A percentile compares a stretch with the other conserved stretches of the same genome.
These are phyloP conservation scores for Exaiptasia diaphana DNA, from an alignment of 64 coral and sea anemone genomes.

Conservation along the genomic window DNA sequence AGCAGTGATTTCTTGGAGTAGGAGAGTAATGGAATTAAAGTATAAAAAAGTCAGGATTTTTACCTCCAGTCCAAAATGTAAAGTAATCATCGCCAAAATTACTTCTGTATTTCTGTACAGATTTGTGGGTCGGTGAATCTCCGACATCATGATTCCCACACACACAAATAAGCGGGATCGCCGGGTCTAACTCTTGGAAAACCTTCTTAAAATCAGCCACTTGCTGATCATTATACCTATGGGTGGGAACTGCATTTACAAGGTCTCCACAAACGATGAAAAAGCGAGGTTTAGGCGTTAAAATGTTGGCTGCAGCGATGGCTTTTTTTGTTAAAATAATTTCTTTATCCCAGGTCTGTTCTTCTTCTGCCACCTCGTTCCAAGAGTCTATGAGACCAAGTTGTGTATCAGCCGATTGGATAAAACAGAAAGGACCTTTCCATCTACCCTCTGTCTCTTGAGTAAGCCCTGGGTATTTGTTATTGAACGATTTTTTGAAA, in stretches of 20 bases:
- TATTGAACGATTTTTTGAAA: conserved; percentile 49
- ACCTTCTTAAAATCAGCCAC: conserved; percentile 83
- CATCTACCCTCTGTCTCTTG: conserved; percentile 83
- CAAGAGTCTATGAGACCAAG: conserved; percentile 93
- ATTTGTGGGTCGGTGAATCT: conserved; percentile 68
- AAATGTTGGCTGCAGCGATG: conserved; percentile 67
- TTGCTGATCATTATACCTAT: conserved; percentile 77
- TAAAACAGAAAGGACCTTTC: conserved; percentile 89
- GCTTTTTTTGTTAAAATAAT: conserved; percentile 80
- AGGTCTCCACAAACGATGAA: conserved; percentile 99
- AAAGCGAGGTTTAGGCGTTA: conserved; percentile 87
- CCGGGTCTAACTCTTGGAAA: conserved; percentile 82
- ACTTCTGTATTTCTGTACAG: conserved; percentile 75
- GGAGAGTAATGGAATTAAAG: no score
- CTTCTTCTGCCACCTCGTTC: conserved; percentile 72
- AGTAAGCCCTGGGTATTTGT: conserved; percentile 76
- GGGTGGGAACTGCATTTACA: conserved; percentile 81
- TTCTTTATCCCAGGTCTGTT: conserved; percentile 84
- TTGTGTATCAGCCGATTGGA: conserved; percentile 93
- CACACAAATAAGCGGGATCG: conserved; percentile 84
- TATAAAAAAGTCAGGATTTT: no score
- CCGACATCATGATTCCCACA: conserved; percentile 97
- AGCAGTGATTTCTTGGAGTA: no score
- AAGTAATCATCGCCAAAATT: conserved; percentile 94
- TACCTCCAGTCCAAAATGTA: conserved; percentile 98